These are phyloP conservation scores for Pterocles burchelli DNA, from an alignment of 2,113 vertebrate genomes.

Conservation along the genomic window DNA sequence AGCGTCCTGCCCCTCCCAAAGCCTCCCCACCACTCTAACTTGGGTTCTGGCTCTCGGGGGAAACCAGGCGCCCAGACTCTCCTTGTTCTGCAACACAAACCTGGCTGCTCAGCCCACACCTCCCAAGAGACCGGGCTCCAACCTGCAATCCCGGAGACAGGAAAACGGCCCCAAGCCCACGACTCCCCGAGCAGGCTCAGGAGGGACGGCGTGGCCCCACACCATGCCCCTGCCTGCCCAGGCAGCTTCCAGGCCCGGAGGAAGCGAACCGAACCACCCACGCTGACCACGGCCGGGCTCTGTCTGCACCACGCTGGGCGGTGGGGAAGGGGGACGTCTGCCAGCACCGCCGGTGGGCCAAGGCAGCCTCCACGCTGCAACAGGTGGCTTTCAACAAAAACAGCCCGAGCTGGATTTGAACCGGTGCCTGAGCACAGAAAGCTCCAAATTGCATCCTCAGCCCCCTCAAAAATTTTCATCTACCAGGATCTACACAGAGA, in stretches of 20 bases:
- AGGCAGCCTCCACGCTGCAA: not conserved
- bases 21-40: not conserved
- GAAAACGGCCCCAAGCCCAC: not conserved
- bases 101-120: not conserved
- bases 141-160: not conserved
- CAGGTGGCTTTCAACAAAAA: slow-evolving; percentile 32
- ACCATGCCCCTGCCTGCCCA: not conserved
- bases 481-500: not conserved
- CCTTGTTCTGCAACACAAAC: not conserved
- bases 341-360: slow-evolving; percentile 26
- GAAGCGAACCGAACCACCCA: not conserved
- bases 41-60: not conserved
- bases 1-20: not conserved
- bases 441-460: slow-evolving; percentile 19
- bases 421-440: not conserved
- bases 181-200: not conserved
- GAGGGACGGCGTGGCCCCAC: not conserved
- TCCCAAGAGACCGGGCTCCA: not conserved
- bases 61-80: not conserved
- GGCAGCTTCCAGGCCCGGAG: not conserved
- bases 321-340: not conserved
- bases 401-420: slow-evolving; percentile 14
- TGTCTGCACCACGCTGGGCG: fast-evolving
- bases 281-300: fast-evolving
- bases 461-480: not conserved